Conservation (phyloP, 2,888 invertebrate species). For the Spicauda simplicius region DNA sequence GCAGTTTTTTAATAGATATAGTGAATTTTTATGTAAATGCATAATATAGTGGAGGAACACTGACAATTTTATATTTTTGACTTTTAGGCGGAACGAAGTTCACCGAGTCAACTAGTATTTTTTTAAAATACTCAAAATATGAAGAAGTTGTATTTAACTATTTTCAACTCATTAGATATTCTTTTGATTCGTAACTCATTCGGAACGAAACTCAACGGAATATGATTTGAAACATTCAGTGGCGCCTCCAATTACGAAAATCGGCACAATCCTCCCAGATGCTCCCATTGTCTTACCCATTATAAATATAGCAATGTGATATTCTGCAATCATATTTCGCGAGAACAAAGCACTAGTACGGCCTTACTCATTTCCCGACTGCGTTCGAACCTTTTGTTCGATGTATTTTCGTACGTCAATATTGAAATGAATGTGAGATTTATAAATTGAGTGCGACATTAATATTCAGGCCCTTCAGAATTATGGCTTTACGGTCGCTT, state of each 20-base stretch:
- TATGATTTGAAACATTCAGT: neutral
- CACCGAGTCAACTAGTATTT: no score
- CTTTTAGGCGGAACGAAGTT: no score
- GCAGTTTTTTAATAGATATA: no score
- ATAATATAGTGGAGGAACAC: no score
- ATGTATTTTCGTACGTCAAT: slow-evolving; percentile 18
- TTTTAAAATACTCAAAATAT: no score
- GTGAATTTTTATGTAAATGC: no score
- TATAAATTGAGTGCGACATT: slow-evolving; percentile 2
- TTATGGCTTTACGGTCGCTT: neutral
- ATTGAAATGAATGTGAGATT: slow-evolving; percentile 13
- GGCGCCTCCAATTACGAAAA: slow-evolving; percentile 6
- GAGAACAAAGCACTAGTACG: slow-evolving; percentile 22
- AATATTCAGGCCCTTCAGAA: neutral
- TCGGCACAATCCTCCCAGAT: slow-evolving; percentile 15
- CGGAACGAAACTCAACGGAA: no score
- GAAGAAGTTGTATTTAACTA: no score
- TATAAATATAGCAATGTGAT: slow-evolving; percentile 24
- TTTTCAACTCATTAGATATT: no score
- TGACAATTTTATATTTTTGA: no score
- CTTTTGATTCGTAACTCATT: no score
- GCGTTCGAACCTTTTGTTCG: slow-evolving; percentile 24
- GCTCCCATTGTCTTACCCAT: slow-evolving; percentile 24
- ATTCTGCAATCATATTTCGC: slow-evolving; percentile 34
- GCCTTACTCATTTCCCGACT: slow-evolving; percentile 21